Conservation (phyloP, 2,113 vertebrate species). For the Ciconia stormi region DNA sequence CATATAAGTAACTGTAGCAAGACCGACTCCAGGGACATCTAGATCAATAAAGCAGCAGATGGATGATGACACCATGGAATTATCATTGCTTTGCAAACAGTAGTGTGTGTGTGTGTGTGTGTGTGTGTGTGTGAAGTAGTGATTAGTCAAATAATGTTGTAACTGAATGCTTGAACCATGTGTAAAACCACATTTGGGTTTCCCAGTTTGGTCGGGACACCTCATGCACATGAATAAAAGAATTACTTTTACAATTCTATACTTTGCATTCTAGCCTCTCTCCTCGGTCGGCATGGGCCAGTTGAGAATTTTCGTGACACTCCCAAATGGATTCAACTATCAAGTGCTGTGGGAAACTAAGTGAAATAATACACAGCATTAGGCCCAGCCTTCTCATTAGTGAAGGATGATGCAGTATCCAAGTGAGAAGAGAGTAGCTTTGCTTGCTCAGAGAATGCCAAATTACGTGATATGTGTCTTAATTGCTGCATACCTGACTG, state of each 20-base stretch:
- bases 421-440: background rate
- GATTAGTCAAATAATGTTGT: background rate
- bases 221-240: background rate
- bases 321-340: background rate
- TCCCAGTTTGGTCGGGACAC: background rate
- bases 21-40: background rate
- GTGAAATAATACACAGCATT: background rate
- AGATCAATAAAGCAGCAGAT: background rate
- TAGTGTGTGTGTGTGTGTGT: too few relatives aligned
- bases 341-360: background rate
- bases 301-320: rapidly evolving
- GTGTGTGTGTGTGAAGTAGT: background rate
- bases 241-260: background rate
- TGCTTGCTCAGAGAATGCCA: background rate
- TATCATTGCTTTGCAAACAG: background rate
- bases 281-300: rapidly evolving
- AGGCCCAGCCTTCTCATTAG: background rate
- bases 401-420: background rate
- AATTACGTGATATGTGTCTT: background rate
- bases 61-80: background rate
- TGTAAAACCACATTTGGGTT: background rate
- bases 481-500: background rate
- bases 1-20: background rate
- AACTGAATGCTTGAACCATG: background rate
- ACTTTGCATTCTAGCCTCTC: background rate